Percentiles rank a stretch among this genome's conserved stretches.
These are phyloP conservation scores for Clarias pachynema DNA, from an alignment of 2,797 vertebrate genomes.

Conservation along the genomic window DNA sequence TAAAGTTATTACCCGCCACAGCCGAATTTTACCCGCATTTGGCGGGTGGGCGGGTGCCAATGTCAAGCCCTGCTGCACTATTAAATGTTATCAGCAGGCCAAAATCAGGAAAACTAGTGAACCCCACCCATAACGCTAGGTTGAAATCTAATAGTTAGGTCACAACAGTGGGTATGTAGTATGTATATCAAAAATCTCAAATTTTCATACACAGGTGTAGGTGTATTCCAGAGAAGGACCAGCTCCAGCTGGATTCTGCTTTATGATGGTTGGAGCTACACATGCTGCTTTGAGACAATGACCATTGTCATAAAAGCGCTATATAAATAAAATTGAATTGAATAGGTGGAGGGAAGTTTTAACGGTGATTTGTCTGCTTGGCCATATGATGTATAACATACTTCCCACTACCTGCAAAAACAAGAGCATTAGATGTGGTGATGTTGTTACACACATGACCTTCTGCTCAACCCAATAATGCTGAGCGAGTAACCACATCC, in stretches of 20 bases:
- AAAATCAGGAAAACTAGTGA: background rate
- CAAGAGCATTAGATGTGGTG: constrained; percentile 35
- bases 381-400: constrained; percentile 55
- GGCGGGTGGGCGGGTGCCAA: no score
- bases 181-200: background rate
- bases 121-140: background rate
- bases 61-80: no score
- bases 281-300: no score
- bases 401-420: constrained; percentile 56
- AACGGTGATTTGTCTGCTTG: constrained; percentile 39
- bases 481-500: constrained; percentile 56
- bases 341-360: background rate
- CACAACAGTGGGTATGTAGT: background rate
- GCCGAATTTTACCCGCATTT: no score
- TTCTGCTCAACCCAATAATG: constrained; percentile 39
- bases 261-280: no score
- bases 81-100: constrained; percentile 1
- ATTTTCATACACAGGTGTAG: constrained; percentile 20
- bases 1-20: no score
- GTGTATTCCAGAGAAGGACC: no score
- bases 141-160: background rate
- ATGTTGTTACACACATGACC: constrained; percentile 29
- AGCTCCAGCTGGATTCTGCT: no score
- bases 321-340: no score
- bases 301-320: no score